Evolutionary conservation across 2,888 invertebrate genomes (phyloP), one percentile per base, ranked within the genome.

Genomic region (Drosophila mayaguana): DNA sequence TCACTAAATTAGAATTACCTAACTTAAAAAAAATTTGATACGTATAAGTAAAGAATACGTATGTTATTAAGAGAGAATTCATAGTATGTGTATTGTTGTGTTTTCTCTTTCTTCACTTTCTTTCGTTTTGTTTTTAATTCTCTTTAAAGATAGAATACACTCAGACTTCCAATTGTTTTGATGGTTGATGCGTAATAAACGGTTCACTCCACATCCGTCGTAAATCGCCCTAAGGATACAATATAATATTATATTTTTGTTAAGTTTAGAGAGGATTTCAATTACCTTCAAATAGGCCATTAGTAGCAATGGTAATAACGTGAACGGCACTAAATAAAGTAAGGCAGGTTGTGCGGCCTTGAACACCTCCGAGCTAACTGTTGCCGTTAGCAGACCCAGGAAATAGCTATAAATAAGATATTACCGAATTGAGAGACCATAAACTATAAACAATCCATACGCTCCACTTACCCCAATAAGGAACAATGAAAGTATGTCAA

Each of bases 401-500:
- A 98, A 98, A 94, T 99, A 98, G 79, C 93, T 83, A 53, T 4
- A 67, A 61, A 16, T n/a, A 20, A 25, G 11, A 6, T n/a, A 28
- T 28, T 7, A 34, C 11, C 2, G 4, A 12, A 20, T 18, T 22
- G 5, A 32, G 54, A 46, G 46, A 32, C 22, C 12, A 61, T 46
- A 11, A 28, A 51, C 5, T 16, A 43, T 8, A 5, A 11, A 3
- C 7, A 11, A 22, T 42, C 11, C 45, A 54, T 11, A 18, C 55
- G 5, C 8, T 40, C 6, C 11, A 80, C 90, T 90, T 60, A 94
- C 91, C 99, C 99, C 93, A 99, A 96, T 92, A 99, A 95, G 91
- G 98, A 98, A 95, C 98, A 99, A 94, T 99, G 99, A 95, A 99
- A 99, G 95, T 99, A 99, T 91, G 98, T 98, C 91, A 97, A 94